Percentiles rank a stretch among this genome's conserved stretches.
phyloP scores from a whole-genome alignment of 37 sponge, comb jelly and placozoan species.

The Geodia barretti region DNA sequence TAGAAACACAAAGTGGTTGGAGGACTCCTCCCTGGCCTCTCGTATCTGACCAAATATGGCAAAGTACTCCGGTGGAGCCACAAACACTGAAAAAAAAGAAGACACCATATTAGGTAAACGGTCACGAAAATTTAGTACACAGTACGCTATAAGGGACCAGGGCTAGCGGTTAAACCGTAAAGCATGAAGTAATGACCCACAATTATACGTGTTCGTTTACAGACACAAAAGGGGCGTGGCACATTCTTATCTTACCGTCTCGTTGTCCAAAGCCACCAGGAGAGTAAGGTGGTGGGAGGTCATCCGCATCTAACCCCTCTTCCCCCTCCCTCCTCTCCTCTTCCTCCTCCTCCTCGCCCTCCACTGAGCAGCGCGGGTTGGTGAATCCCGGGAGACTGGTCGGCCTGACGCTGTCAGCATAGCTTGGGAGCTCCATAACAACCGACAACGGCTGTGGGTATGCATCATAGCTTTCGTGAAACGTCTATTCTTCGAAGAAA shows the following conservation, averaged over 20 bases:
- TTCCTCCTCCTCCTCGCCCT: neutral
- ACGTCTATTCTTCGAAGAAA: no score
- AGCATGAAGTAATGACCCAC: no score
- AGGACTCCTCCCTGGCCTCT: constrained; percentile 35
- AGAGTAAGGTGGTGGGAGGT: constrained; percentile 32
- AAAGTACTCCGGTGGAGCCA: constrained; percentile 50
- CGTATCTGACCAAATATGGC: constrained; percentile 48
- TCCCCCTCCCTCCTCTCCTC: neutral
- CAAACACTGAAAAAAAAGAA: neutral
- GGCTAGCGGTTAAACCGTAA: no score
- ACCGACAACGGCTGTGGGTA: no score
- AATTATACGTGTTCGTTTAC: neutral
- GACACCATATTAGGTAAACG: neutral
- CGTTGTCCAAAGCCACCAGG: neutral
- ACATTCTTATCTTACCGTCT: neutral
- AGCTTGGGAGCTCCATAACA: no score
- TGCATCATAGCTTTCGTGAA: no score
- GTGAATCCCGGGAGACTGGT: neutral
- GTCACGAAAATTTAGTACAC: no score
- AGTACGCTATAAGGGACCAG: no score
- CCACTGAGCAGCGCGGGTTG: neutral
- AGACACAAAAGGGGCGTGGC: no score
- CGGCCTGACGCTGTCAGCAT: no score
- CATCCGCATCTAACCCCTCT: neutral
- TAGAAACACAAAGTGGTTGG: constrained; percentile 30